Evolutionary conservation across 2,797 vertebrate species (phyloP).

Genomic region (Sarcophilus harrisii): DNA sequence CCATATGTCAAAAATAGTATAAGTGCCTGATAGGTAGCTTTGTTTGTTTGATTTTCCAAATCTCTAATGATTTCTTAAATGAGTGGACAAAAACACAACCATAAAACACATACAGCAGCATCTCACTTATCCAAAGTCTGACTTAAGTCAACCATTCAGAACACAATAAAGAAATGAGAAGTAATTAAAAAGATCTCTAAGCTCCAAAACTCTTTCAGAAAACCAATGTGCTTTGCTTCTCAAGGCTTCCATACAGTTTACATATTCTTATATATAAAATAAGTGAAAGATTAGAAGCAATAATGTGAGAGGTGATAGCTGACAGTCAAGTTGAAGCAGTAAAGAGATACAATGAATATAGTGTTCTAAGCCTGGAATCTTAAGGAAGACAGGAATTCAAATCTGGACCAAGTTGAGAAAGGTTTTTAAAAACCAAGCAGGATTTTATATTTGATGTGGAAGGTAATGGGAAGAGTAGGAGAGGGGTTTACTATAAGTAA

Average conservation of each 20-base stretch:
- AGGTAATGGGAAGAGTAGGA: neutral
- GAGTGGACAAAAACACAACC: slow-evolving; percentile 3
- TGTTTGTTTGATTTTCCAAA: slow-evolving; percentile 38
- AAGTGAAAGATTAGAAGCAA: no score
- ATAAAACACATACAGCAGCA: slow-evolving; percentile 25
- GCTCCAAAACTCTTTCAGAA: neutral
- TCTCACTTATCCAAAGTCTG: slow-evolving; percentile 41
- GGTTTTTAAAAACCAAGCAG: neutral
- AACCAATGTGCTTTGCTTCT: neutral
- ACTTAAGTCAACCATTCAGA: slow-evolving; percentile 2
- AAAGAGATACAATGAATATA: neutral
- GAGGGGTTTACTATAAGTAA: neutral
- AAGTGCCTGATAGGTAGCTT: slow-evolving; percentile 49
- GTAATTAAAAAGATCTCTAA: slow-evolving; percentile 31
- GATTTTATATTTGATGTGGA: neutral
- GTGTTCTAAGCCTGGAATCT: neutral
- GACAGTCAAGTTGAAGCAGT: neutral
- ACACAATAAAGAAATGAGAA: slow-evolving; percentile 1
- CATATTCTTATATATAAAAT: no score
- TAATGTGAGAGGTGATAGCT: neutral
- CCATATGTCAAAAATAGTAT: slow-evolving; percentile 53
- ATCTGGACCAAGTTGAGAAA: neutral
- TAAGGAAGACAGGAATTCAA: neutral
- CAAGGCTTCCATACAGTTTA: neutral
- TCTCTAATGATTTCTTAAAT: neutral